Base-by-base conservation (phyloP, 2,888 invertebrate genomes). In the Caradrina kadenii region DNA sequence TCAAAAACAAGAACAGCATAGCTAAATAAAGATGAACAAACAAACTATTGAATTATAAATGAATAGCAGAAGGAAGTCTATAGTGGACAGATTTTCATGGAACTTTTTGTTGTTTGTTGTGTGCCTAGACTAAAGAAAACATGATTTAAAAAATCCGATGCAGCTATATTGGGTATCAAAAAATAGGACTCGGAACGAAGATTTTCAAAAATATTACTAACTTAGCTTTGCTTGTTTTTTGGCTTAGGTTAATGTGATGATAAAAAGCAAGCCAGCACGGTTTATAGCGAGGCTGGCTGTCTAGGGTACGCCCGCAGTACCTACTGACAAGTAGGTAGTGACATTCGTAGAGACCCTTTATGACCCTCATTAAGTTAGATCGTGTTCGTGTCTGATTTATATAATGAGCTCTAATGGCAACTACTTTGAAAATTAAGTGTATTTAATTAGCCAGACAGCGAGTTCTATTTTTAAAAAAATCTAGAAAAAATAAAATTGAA, bases 321-420 rank as follows among this genome's bases (percentile, higher is more conserved):
- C n/a, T 52, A 58, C 11, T 13, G 39, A 13, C 13, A 39, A 68
- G 22, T 69, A 52, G 11, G 6, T 58, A 69, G 52, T 35, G 68
- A 45, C 22, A 68, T 56, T 19, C 39, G 39, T 19, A 35, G 17
- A 26, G 22, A 15, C 13, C 45, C 22, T 68, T 58, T 58, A 69
- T 58, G 31, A 53, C 45, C 45, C 58, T 58, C 45, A 53, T 39
- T 53, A 69, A 48, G 17, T 58, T 19, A 58, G 42, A 6, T 52
- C 58, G 58, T 35, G 58, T 52, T 56, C 31, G 42, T 58, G 50
- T 0, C 56, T n/a, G 10, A 69, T 58, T 58, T 17, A 21, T 19
- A 35, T 59, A 53, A 45, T 53, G 22, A 68, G 21, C 15, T 35
- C 19, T 45, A 8, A 15, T 49, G 10, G 2, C 10, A 21, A 31